Evolutionary conservation across 1,140 invertebrate species (phyloP), one percentile per base, ranked within the genome.

Genomic region (Drosophila suzukii): DNA sequence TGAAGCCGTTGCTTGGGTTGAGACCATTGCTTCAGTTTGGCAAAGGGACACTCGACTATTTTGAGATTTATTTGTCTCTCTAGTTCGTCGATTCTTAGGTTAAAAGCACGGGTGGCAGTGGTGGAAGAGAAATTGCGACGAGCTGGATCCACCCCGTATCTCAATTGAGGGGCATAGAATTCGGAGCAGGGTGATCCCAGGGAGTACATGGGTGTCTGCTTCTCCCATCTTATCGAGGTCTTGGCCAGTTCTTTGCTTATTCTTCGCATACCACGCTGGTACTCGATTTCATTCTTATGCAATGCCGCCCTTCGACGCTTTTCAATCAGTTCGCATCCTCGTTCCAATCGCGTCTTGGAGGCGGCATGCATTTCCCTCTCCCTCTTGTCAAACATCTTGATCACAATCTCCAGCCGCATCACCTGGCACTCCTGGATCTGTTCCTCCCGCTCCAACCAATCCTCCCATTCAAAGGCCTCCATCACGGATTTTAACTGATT

Each of bases 361-460:
- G 93, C 78, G 57, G 46, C 75, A 11, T 92, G 91, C 32, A 92
- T 89, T 46, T 92, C 79, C 47, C 79, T 59, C 30, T 93, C 92
- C 0, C 91, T 70, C 47, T 82, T 82, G 41, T 91, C 78, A 8
- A 92, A 91, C 81, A 92, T 91, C 46, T 93, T 89, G 46, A 93
- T 91, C 10, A 94, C 90, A 13, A 94, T 85, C 63, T 94, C 88
- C 56, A 95, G 81, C 12, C 94, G 92, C 56, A 93, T 78, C 71
- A 94, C 92, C 81, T 94, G 93, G 63, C 94, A 93, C 39, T 93
- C 93, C 75, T 95, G 93, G 73, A 95, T 94, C 72, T 94, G 93
- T 92, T 92, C 91, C 59, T 92, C 92, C 0, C 92, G 75, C 30
- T 86, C 72, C 2, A 92, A 65, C 91, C 91, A 92, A 4, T 88